Evolutionary conservation across 2,797 vertebrate genomes (phyloP).

Genomic region (Falco rusticolus): DNA sequence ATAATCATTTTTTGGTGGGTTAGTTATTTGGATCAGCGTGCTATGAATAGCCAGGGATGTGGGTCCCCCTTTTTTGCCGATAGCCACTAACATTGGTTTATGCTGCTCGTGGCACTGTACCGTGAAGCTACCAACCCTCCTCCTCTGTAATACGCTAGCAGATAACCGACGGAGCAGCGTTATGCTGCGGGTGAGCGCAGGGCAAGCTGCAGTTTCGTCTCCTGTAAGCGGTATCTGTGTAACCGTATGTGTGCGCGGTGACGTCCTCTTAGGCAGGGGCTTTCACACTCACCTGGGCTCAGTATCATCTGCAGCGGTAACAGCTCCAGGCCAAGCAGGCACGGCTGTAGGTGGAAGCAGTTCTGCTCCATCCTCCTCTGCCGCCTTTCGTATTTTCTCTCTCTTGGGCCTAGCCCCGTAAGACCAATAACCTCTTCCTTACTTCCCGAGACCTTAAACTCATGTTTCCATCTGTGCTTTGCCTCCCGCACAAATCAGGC

Average conservation of each 20-base stretch:
- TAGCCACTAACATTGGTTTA: not conserved
- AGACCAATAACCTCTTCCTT: not conserved
- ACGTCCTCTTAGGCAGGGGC: not conserved
- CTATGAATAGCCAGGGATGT: not conserved
- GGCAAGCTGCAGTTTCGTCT: not conserved
- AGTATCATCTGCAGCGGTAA: not conserved
- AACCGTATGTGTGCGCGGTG: not conserved
- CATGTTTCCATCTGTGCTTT: not conserved
- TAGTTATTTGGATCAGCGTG: not conserved
- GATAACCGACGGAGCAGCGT: rapidly evolving
- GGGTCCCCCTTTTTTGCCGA: not conserved
- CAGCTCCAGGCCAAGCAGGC: not conserved
- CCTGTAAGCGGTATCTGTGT: not conserved
- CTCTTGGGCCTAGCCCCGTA: not conserved
- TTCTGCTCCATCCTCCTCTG: not conserved
- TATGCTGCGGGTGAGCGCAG: not conserved
- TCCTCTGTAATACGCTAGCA: not conserved
- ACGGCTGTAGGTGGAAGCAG: rapidly evolving
- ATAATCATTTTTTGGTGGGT: not conserved
- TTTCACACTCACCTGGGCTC: not conserved
- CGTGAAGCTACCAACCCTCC: not conserved
- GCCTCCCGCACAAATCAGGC: not conserved
- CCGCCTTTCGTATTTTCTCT: not conserved
- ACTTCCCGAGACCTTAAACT: not conserved
- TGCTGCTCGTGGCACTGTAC: not conserved